phyloP scores from a whole-genome alignment of 2,888 invertebrate species.

The Biston betularia region DNA sequence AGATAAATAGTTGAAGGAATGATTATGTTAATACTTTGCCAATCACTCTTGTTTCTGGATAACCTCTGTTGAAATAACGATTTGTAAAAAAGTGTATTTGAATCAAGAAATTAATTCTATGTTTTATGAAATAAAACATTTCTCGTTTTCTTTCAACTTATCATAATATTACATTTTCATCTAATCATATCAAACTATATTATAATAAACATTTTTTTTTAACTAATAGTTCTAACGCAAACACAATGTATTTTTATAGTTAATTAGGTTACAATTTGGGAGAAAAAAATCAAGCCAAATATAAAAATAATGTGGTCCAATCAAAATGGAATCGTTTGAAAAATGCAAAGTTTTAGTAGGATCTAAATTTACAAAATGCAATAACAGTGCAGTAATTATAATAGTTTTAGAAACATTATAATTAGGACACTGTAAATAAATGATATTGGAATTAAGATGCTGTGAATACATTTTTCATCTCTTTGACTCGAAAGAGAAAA shows the following conservation, averaged over 20 bases:
- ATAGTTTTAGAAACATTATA: too few relatives aligned
- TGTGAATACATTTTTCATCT: neutral
- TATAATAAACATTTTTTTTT: slow-evolving; percentile 7
- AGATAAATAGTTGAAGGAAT: slow-evolving; percentile 52
- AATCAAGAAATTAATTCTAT: neutral
- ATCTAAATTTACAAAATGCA: neutral
- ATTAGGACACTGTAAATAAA: too few relatives aligned
- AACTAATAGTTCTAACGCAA: slow-evolving; percentile 7
- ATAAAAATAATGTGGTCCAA: slow-evolving; percentile 29
- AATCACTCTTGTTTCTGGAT: slow-evolving; percentile 34
- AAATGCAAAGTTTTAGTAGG: slow-evolving; percentile 15
- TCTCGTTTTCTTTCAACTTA: neutral
- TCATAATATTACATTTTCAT: neutral
- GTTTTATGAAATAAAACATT: neutral
- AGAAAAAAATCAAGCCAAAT: slow-evolving; percentile 23
- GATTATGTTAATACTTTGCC: slow-evolving; percentile 56
- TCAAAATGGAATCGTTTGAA: slow-evolving; percentile 39
- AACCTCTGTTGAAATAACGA: neutral
- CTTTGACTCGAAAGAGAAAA: slow-evolving; percentile 1
- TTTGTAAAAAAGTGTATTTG: slow-evolving; percentile 1
- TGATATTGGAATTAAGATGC: too few relatives aligned
- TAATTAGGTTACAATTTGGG: slow-evolving; percentile 16
- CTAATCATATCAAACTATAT: neutral
- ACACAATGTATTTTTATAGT: slow-evolving; percentile 13
- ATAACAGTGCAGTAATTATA: too few relatives aligned